Evolutionary conservation across 1,140 invertebrate species (phyloP).

Genomic region (Cardiocondyla obscurior): DNA sequence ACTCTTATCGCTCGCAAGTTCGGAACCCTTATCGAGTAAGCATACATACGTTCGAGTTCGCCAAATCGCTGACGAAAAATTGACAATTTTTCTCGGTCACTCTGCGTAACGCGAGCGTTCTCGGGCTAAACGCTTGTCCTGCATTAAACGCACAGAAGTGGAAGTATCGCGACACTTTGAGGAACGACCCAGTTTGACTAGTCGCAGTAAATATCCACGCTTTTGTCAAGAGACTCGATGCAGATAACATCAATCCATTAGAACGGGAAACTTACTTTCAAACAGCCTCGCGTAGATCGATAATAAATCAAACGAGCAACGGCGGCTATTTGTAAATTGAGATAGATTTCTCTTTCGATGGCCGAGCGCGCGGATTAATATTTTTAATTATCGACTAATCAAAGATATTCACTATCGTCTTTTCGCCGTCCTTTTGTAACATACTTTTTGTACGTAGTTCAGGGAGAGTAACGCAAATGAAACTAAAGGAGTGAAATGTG

Average conservation of each 20-base stretch:
- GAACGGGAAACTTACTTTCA: neutral
- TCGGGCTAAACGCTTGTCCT: neutral
- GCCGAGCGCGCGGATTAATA: neutral
- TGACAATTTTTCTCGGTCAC: constrained; percentile 53
- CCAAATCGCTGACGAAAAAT: constrained; percentile 59
- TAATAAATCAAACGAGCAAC: constrained; percentile 8
- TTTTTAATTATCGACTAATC: neutral
- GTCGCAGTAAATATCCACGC: constrained; percentile 40
- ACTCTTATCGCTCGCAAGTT: constrained; percentile 77
- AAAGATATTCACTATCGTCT: neutral
- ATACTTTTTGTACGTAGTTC: neutral
- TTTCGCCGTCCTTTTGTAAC: neutral
- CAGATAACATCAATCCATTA: constrained; percentile 11
- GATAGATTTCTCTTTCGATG: neutral
- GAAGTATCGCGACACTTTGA: constrained; percentile 13
- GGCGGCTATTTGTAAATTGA: neutral
- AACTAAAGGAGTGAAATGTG: neutral
- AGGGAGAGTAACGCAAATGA: neutral
- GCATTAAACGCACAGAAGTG: constrained; percentile 12
- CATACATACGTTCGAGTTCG: constrained; percentile 66
- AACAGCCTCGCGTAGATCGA: neutral
- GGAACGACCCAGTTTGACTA: constrained; percentile 24
- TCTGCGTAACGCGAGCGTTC: neutral
- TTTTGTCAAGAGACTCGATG: constrained; percentile 29
- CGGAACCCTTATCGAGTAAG: constrained; percentile 78